Percentiles rank a stretch among this genome's conserved stretches.
phyloP scores from a whole-genome alignment of 1,140 invertebrate species.

The Steinernema feltiae region DNA sequence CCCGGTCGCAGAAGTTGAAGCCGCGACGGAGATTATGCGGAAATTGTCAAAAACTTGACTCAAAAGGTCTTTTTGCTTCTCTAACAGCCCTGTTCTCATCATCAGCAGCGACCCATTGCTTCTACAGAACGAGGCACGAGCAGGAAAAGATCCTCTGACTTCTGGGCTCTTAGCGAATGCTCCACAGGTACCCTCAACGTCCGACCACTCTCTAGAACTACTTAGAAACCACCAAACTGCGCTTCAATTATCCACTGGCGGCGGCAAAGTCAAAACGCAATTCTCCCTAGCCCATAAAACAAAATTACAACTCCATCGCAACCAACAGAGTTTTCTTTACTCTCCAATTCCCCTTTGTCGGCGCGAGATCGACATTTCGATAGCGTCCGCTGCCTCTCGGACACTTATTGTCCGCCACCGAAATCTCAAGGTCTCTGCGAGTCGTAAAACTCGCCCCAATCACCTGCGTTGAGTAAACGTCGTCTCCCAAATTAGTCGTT shows the following conservation, averaged over 20 bases:
- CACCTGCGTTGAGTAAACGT: neutral
- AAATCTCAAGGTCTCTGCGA: neutral
- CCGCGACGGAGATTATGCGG: too few species aligned
- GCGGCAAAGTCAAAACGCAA: constrained; percentile 8
- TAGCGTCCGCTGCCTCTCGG: neutral
- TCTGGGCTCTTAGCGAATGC: too few species aligned
- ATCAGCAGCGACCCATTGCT: too few species aligned
- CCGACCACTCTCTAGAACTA: too few species aligned
- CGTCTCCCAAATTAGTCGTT: neutral
- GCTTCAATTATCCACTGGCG: neutral
- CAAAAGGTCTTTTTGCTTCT: neutral
- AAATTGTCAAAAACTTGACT: too few species aligned
- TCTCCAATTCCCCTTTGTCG: neutral
- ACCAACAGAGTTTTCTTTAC: too few species aligned
- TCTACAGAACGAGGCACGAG: too few species aligned
- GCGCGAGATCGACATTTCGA: neutral
- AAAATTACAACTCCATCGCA: constrained; percentile 12
- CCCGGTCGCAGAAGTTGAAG: neutral
- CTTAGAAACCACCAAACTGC: neutral
- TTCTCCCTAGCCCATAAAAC: constrained; percentile 2
- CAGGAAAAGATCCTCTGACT: too few species aligned
- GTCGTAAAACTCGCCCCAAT: neutral
- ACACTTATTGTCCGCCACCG: neutral
- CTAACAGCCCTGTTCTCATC: too few species aligned
- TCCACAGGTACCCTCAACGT: too few species aligned